Base-by-base conservation (phyloP, 2,888 invertebrate genomes). In the Galerucella calmariensis region DNA sequence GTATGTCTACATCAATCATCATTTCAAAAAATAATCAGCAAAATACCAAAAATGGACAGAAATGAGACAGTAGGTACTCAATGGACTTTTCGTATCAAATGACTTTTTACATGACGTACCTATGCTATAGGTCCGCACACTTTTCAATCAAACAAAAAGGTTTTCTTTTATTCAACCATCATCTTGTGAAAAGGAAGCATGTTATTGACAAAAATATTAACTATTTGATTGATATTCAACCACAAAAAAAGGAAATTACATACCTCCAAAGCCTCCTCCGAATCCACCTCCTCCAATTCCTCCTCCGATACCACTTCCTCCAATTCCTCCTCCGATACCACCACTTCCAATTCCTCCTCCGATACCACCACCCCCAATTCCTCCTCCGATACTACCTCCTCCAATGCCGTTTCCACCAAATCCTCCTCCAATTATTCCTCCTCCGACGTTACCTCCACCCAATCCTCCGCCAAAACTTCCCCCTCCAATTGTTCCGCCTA, bases 341-440 rank as follows among this genome's bases (percentile, higher is more conserved):
- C 81, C 80, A 24, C 82, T 82, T 24, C 77, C 73, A 2, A 48
- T 82, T 82, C 16, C 81, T 80, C 59, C 56, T 56, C 56, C 56
- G 12, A 69, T 16, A 11, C 66, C 69, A 9, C 84, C 66, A 81
- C 83, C 74, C 61, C 76, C 53, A 70, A 77, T 20, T 77, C 79
- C 6, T 79, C 81, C 69, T 12, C 76, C 75, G 9, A 27, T 24
- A 46, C 68, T 16, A 16, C 78, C 77, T 9, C 79, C 75, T 65
- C 81, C 79, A 56, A 66, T 67, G 11, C 81, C 78, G 10, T 77
- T 73, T 4, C 90, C 89, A 73, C 87, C 86, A 73, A 79, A 85
- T 67, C 87, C 84, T 77, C 83, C 81, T 53, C 80, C 89, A 46
- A 88, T 82, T 85, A 87, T 88, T 72, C 88, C 87, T 1, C 88